phyloP scores from a whole-genome alignment of 2,888 invertebrate genomes.

The Phytoseiulus persimilis region DNA sequence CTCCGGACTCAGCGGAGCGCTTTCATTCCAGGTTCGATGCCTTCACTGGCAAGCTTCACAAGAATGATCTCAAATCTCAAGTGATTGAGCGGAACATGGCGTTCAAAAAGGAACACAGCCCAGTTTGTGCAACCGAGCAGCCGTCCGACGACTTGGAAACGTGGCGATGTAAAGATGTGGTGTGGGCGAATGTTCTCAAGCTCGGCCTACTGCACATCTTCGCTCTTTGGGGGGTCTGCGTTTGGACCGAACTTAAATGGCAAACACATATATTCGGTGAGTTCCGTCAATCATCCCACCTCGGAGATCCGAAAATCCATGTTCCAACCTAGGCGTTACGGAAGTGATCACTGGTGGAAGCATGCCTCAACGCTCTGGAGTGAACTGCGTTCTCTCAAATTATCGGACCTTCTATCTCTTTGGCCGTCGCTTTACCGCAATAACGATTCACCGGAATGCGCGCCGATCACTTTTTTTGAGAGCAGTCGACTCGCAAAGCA shows the following conservation, averaged over 20 bases:
- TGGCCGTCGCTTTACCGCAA: too few relatives aligned
- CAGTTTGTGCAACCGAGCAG: neutral
- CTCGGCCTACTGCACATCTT: slow-evolving; percentile 20
- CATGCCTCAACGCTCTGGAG: too few relatives aligned
- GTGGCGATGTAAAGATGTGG: neutral
- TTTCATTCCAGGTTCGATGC: neutral
- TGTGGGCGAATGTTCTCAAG: slow-evolving; percentile 10
- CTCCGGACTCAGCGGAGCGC: too few relatives aligned
- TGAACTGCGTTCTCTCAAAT: too few relatives aligned
- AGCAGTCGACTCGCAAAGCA: too few relatives aligned
- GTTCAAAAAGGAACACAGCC: neutral
- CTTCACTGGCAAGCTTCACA: slow-evolving; percentile 13
- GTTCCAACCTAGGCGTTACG: too few relatives aligned
- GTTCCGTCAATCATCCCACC: too few relatives aligned
- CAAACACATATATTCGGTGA: slow-evolving; percentile 20
- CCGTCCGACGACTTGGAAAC: neutral
- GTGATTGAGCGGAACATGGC: neutral
- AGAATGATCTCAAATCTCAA: neutral
- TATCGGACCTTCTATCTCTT: too few relatives aligned
- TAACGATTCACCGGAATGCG: too few relatives aligned
- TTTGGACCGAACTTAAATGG: slow-evolving; percentile 16
- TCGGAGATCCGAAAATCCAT: too few relatives aligned
- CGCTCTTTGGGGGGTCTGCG: slow-evolving; percentile 20
- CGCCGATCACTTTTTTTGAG: neutral
- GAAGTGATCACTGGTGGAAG: too few relatives aligned